Evolutionary conservation across 1,140 invertebrate species (phyloP).

Genomic region (Zaprionus nigranus): DNA sequence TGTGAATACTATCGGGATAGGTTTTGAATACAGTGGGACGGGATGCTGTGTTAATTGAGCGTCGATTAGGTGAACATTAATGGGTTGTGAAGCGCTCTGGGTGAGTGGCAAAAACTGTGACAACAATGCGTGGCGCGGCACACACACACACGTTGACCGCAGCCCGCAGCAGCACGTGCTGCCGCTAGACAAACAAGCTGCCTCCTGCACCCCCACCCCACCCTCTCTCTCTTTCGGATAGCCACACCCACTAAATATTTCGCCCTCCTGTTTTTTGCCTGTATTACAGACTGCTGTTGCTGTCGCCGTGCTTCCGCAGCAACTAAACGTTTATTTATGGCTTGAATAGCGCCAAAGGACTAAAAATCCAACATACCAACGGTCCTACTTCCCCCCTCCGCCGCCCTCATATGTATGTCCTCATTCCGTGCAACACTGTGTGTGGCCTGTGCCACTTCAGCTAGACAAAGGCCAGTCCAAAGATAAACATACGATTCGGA

Average conservation of each 20-base stretch:
- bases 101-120: conserved; percentile 70
- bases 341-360: conserved; percentile 78
- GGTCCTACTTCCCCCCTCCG: not conserved
- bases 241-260: not conserved
- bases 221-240: not conserved
- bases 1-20: not conserved
- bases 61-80: conserved; percentile 71
- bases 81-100: conserved; percentile 27
- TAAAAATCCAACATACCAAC: conserved; percentile 18
- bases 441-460: conserved; percentile 59
- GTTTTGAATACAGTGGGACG: not conserved
- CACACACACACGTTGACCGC: conserved; percentile 68
- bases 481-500: conserved; percentile 71
- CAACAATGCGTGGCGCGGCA: conserved; percentile 51
- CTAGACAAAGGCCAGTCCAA: conserved; percentile 75
- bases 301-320: conserved; percentile 73
- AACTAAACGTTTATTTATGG: conserved; percentile 82
- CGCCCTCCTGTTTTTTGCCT: conserved; percentile 13
- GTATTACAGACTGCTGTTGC: conserved; percentile 66
- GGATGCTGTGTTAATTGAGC: conserved; percentile 70
- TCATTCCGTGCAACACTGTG: no score
- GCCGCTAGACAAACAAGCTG: conserved; percentile 61
- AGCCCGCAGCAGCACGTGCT: conserved; percentile 80
- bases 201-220: not conserved
- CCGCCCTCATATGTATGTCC: not conserved